Evolutionary conservation across 1,140 invertebrate genomes (phyloP).

Genomic region (Trigoniulus corallinus): DNA sequence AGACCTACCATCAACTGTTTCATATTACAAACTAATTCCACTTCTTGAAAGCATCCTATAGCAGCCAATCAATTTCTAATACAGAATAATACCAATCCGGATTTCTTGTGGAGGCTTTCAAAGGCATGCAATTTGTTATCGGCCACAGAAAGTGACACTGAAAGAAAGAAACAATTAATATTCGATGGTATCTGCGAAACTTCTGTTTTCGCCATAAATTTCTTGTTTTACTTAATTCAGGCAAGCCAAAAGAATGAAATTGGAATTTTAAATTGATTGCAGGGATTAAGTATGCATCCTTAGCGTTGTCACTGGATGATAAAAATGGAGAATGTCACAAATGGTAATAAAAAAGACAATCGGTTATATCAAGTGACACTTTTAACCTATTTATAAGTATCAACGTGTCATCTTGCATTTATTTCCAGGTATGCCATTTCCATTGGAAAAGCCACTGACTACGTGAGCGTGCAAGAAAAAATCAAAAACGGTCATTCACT

Average conservation of each 20-base stretch:
- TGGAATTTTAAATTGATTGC: conserved; percentile 8
- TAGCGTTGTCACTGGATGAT: conserved; percentile 35
- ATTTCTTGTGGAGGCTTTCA: neutral
- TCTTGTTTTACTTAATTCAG: neutral
- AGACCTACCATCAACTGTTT: too few species aligned
- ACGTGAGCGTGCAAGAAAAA: conserved; percentile 42
- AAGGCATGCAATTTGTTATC: neutral
- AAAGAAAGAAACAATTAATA: neutral
- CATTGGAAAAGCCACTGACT: conserved; percentile 42
- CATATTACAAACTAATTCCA: neutral
- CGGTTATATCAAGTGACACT: neutral
- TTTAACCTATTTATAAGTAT: neutral
- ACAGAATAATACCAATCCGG: neutral
- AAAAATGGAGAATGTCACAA: conserved; percentile 47
- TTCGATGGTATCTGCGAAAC: neutral
- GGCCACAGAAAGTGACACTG: neutral
- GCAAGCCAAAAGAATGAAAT: neutral
- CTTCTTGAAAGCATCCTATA: neutral
- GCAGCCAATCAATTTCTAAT: neutral
- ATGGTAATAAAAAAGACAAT: conserved; percentile 34
- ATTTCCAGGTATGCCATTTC: conserved; percentile 41
- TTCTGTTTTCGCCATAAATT: neutral
- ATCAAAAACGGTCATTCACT: conserved; percentile 38
- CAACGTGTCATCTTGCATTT: neutral
- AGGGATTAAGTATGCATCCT: conserved; percentile 41